These are phyloP conservation scores for Ianthella basta DNA, from an alignment of 37 sponge, comb jelly and placozoan genomes.

Conservation along the genomic window DNA sequence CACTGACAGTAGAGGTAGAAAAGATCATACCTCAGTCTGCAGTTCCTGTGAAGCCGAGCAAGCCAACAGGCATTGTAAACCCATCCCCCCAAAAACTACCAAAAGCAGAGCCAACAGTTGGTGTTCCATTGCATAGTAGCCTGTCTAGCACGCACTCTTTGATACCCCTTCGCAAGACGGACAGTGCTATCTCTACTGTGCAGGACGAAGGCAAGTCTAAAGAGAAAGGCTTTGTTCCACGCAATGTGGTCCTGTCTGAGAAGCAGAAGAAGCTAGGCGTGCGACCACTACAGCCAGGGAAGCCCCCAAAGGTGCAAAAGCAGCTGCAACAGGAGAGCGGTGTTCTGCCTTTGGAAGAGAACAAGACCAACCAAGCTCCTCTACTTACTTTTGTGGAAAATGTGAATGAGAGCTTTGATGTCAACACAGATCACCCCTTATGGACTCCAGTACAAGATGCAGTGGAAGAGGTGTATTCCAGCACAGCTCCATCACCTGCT, in stretches of 20 bases:
- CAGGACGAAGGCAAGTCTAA: background rate
- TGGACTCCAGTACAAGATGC: no score
- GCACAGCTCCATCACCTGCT: background rate
- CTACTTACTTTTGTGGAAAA: no score
- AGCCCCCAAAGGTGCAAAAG: background rate
- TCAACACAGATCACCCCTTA: no score
- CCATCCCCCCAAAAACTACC: slow-evolving; percentile 53
- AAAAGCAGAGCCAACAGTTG: background rate
- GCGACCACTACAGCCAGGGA: background rate
- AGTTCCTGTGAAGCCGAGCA: background rate
- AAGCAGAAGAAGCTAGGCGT: slow-evolving; percentile 25
- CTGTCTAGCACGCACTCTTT: background rate
- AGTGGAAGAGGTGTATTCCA: slow-evolving; percentile 12
- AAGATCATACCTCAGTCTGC: no score
- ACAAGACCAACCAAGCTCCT: no score
- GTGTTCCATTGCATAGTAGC: no score
- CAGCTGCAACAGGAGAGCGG: background rate
- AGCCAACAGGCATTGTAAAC: slow-evolving; percentile 72
- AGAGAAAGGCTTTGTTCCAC: slow-evolving; percentile 4
- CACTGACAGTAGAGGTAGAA: no score
- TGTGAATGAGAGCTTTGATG: no score
- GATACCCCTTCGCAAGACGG: slow-evolving; percentile 45
- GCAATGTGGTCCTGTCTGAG: slow-evolving; percentile 21
- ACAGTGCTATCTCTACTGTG: no score
- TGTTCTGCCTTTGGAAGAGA: no score